Evolutionary conservation across 2,888 invertebrate genomes (phyloP).

Genomic region (Dasysyrphus tricinctus): DNA sequence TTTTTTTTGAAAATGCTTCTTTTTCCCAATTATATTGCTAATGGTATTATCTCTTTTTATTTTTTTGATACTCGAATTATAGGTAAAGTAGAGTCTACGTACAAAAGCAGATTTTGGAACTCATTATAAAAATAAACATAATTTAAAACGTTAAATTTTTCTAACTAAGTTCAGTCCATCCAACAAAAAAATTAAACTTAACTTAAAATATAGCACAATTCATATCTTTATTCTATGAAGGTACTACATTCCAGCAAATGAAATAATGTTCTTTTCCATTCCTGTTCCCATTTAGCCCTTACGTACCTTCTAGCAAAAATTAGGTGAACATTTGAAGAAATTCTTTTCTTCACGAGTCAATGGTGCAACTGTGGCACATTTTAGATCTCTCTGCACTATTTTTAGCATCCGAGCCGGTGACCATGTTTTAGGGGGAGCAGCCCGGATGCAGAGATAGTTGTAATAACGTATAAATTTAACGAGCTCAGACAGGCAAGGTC

Average conservation of each 20-base stretch:
- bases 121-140: no score
- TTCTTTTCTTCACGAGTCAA: neutral
- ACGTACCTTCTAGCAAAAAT: neutral
- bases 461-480: constrained; percentile 69
- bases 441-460: constrained; percentile 26
- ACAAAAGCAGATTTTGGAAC: no score
- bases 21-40: no score
- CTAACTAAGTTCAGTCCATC: no score
- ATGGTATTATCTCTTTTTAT: no score
- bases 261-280: neutral
- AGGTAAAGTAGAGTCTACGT: no score
- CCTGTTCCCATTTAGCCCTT: neutral
- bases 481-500: constrained; percentile 64
- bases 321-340: neutral
- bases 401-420: constrained; percentile 28
- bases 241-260: neutral
- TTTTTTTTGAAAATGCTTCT: no score
- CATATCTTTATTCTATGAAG: no score
- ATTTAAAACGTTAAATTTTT: no score
- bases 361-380: neutral
- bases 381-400: neutral
- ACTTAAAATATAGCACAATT: no score
- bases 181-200: no score
- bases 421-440: constrained; percentile 29
- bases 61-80: no score